phyloP scores from a whole-genome alignment of 2,888 invertebrate genomes.

The Thumatha senex region DNA sequence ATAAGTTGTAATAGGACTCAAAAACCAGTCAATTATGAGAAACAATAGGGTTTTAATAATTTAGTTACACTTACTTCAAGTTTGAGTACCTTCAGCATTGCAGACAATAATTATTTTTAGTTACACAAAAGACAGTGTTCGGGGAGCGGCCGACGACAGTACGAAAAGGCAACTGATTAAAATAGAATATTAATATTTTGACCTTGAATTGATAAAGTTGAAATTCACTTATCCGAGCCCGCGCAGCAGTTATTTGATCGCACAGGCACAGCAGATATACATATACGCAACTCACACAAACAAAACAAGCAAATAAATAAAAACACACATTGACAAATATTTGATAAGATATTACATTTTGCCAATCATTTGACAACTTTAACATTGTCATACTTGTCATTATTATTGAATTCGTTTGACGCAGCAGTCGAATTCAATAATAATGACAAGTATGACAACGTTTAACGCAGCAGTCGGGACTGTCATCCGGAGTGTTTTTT shows the following conservation, averaged over 20 bases:
- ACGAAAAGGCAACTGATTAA: slow-evolving; percentile 70
- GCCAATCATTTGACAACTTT: no score
- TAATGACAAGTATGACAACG: no score
- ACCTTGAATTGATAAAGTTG: slow-evolving; percentile 77
- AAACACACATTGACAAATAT: no score
- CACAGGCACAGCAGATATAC: neutral
- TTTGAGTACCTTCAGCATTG: slow-evolving; percentile 73
- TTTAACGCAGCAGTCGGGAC: no score
- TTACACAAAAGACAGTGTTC: slow-evolving; percentile 22
- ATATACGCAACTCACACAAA: neutral
- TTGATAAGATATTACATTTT: no score
- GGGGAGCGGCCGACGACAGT: slow-evolving; percentile 46
- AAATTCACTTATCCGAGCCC: slow-evolving; percentile 39
- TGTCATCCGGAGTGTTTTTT: no score
- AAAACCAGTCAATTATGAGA: no score
- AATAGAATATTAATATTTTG: slow-evolving; percentile 72
- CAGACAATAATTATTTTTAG: slow-evolving; percentile 30
- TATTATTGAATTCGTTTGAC: no score
- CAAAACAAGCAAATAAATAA: neutral
- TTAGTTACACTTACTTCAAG: slow-evolving; percentile 66
- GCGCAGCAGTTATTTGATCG: neutral
- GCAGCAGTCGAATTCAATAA: no score
- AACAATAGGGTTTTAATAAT: no score
- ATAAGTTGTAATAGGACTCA: no score
- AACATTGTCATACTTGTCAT: no score